Base-by-base conservation (phyloP, 2,888 invertebrate species). In the Thumatha senex region DNA sequence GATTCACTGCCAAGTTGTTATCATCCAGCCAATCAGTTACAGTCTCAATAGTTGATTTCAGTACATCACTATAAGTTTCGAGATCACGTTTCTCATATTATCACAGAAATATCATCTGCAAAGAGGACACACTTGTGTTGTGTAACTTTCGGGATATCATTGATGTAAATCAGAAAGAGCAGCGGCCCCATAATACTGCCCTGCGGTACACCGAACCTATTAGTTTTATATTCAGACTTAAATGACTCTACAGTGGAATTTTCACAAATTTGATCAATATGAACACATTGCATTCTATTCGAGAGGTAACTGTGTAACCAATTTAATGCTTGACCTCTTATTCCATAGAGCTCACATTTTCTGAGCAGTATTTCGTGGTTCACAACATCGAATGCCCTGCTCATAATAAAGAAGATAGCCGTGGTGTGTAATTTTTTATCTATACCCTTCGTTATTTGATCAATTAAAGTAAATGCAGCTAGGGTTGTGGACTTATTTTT, bases 121-220 rank as follows among this genome's bases (percentile, higher is more conserved):
- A 53, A 56, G 0, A 51, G 35, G 0, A 42, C 31, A 10, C 45
- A 53, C 36, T 46, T 31, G 5, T 57, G 38, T 1, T 46, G 7
- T 11, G 31, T 57, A 1, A 42, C 30, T 12, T 46, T 38, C 3
- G 31, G 31, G 31, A 31, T 31, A 31, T 31, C 8, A 8, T 31
- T 31, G 11, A 31, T 31, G 11, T 48, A 49, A 2, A 54, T 13
- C 0, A 49, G 14, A 24, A 54, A 51, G 3, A 54, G n/a, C 11
- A 54, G 33, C 0, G 52, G 52, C 2, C 58, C 54, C 12, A 58
- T 12, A 4, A 58, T 46, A 36, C 48, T 58, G 1, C 54, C 54
- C 10, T 58, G 54, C 9, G 51, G 45, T 0, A 50, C 50, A n/a
- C 46, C 46, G 12, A n/a, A 31, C 31, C 31, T 5, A 14, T 40